A percentile compares a stretch with the other conserved stretches of the same genome.
Evolutionary conservation across 2,888 invertebrate genomes (phyloP).

Genomic region (Brachyopa scutellaris): DNA sequence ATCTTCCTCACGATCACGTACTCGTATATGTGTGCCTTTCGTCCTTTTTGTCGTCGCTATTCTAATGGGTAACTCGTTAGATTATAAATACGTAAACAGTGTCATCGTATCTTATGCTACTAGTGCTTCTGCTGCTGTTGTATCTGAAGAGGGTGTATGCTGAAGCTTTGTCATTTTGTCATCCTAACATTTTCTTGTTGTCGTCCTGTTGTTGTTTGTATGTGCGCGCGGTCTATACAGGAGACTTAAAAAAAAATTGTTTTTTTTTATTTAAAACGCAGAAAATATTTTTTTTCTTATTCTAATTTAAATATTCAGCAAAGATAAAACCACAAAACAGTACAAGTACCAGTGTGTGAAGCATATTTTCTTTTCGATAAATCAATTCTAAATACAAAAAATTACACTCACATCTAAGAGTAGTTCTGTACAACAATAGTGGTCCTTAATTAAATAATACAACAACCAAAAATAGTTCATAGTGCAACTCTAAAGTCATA

Average conservation of each 20-base stretch:
- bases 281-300: slow-evolving; percentile 12
- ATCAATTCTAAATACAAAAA: slow-evolving; percentile 56
- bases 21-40: slow-evolving; percentile 12
- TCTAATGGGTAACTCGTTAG: slow-evolving; percentile 62
- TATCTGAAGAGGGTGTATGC: slow-evolving; percentile 24
- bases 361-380: slow-evolving; percentile 26
- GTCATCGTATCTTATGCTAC: slow-evolving; percentile 32
- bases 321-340: slow-evolving; percentile 1
- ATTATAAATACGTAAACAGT: slow-evolving; percentile 66
- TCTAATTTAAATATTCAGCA: neutral
- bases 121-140: neutral
- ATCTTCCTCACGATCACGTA: slow-evolving; percentile 37
- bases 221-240: slow-evolving; percentile 23
- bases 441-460: slow-evolving; percentile 28
- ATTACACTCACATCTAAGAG: slow-evolving; percentile 22
- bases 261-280: slow-evolving; percentile 8
- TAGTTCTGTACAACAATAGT: slow-evolving; percentile 48
- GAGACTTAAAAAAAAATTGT: slow-evolving; percentile 13
- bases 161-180: slow-evolving; percentile 24
- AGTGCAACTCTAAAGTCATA: slow-evolving; percentile 59
- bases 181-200: slow-evolving; percentile 7
- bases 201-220: slow-evolving; percentile 13
- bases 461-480: slow-evolving; percentile 53
- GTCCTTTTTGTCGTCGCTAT: slow-evolving; percentile 48
- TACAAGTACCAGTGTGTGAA: slow-evolving; percentile 28